Evolutionary conservation across 2,113 vertebrate species (phyloP).

Genomic region (Plestiodon gilberti): DNA sequence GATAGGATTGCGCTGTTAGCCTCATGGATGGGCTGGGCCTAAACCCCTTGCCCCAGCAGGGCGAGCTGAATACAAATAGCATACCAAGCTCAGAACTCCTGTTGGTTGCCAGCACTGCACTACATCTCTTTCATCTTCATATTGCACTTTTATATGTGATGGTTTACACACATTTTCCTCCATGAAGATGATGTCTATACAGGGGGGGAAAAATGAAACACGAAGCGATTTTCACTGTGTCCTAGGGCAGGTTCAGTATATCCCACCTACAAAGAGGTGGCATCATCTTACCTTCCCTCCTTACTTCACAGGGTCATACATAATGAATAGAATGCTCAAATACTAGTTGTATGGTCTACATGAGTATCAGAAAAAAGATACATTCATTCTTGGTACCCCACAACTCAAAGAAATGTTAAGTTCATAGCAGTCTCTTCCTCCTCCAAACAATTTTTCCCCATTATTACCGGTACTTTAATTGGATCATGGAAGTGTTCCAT

Average conservation of each 20-base stretch:
- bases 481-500: background rate
- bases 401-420: background rate
- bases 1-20: no score
- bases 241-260: background rate
- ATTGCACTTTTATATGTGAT: background rate
- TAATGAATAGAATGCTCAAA: background rate
- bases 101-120: background rate
- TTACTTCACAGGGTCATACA: background rate
- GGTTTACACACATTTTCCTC: background rate
- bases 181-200: background rate
- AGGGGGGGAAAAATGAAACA: background rate
- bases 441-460: background rate
- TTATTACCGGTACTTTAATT: background rate
- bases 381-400: conserved; percentile 14
- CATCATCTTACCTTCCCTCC: background rate
- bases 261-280: background rate
- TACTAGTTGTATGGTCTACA: background rate
- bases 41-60: background rate
- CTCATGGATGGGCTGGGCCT: no score
- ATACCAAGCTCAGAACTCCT: background rate
- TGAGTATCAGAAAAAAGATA: conserved; percentile 13
- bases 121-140: background rate
- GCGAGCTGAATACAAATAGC: background rate
- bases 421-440: conserved; percentile 22
- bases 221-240: background rate